Evolutionary conservation across 1,140 invertebrate genomes (phyloP), one percentile per base, ranked within the genome.

Genomic region (Polypedilum pembai): DNA sequence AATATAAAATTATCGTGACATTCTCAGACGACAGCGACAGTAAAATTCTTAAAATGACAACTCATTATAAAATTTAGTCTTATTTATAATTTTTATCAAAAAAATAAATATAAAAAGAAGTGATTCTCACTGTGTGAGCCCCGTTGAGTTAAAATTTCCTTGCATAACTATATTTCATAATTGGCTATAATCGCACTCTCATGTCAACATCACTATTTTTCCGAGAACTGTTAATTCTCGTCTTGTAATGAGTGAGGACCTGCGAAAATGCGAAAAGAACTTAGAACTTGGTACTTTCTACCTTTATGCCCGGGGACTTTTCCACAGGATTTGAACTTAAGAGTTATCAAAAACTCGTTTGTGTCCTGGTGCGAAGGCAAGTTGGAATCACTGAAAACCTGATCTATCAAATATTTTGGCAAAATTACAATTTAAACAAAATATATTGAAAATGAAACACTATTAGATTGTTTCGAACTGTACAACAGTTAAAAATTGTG

Each of bases 341-440:
- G 65, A 69, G 65, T 69, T 69, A 69, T 69, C 20, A 69, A 18
- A 69, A 69, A 69, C 65, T 69, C 65, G 65, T 69, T 21, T 69
- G 65, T 69, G 20, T 69, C 65, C 65, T 69, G 65, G 65, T 69
- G 17, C 65, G 8, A 69, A 69, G 65, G 65, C 20, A 69, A 69
- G 65, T 18, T 18, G 3, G 65, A 69, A 69, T 69, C 65, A 69
- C 65, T 18, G 5, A 21, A 69, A 21, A 69, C 65, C 4, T 18
- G 17, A 20, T 18, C 17, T 69, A 33, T 33, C 24, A 69, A 20
- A 69, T 7, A 20, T 33, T 33, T 33, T 69, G 20, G 65, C 20
- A 18, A 7, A 21, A 69, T 33, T 8, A 20, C 65, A 5, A 21
- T 20, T 20, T 69, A 10, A 21, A 69, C 12, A 18, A 20, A 69